A percentile compares a stretch with the other conserved stretches of the same genome.
These are phyloP conservation scores for Cairina moschata DNA, from an alignment of 2,113 vertebrate species.

Conservation along the genomic window DNA sequence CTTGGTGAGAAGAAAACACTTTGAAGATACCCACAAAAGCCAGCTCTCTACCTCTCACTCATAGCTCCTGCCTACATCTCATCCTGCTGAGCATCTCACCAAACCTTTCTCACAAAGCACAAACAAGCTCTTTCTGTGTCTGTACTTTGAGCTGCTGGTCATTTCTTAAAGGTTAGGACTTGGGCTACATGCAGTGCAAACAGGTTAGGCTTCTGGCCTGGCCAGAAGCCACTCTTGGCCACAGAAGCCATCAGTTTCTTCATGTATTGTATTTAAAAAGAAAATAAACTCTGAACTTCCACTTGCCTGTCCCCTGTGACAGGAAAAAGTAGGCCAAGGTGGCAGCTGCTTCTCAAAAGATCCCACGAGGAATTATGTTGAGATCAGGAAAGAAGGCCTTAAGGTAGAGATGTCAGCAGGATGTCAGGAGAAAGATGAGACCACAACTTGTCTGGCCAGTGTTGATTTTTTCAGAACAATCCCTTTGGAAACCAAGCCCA, in stretches of 20 bases:
- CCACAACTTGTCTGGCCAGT: neutral
- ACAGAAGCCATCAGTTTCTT: neutral
- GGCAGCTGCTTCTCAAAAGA: slow-evolving; percentile 5
- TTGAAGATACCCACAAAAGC: neutral
- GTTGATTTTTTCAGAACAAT: neutral
- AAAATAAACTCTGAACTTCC: neutral
- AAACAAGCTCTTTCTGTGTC: neutral
- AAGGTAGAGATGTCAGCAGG: neutral
- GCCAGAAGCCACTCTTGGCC: neutral
- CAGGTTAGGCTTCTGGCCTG: slow-evolving; percentile 11
- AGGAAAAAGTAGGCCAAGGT: neutral
- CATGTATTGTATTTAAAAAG: neutral
- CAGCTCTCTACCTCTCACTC: neutral
- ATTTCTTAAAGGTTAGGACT: neutral
- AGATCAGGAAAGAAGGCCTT: neutral
- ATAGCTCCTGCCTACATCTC: neutral
- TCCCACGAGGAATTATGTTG: neutral
- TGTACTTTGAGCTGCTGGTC: neutral
- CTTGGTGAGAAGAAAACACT: neutral
- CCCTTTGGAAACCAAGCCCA: neutral
- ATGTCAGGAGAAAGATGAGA: neutral
- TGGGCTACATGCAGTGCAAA: neutral
- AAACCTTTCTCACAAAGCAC: neutral
- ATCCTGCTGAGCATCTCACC: neutral
- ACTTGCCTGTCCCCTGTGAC: neutral